A percentile compares a stretch with the other conserved stretches of the same genome.
Evolutionary conservation across 2,113 vertebrate genomes (phyloP).

Genomic region (Mastomys coucha): DNA sequence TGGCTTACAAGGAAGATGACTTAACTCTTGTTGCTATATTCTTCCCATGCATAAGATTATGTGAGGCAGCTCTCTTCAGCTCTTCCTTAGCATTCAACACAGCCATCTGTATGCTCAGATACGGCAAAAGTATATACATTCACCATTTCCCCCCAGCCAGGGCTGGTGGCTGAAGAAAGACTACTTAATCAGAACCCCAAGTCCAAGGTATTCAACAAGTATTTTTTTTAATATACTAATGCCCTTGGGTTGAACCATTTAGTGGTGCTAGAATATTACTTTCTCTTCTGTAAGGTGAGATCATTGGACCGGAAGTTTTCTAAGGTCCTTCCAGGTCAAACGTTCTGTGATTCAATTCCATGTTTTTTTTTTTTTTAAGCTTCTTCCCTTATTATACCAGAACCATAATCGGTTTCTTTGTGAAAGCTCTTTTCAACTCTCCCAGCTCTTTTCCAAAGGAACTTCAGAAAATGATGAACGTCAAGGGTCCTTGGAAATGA

Average conservation of each 20-base stretch:
- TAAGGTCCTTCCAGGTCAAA: constrained; percentile 60
- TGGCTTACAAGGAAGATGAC: neutral
- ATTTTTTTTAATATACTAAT: neutral
- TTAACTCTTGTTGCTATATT: neutral
- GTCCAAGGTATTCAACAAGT: neutral
- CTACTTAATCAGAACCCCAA: neutral
- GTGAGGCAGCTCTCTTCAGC: neutral
- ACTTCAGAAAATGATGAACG: constrained; percentile 18
- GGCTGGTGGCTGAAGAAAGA: neutral
- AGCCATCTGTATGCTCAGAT: neutral
- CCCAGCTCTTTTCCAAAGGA: constrained; percentile 61
- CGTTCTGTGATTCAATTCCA: constrained; percentile 45
- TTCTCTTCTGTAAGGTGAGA: constrained; percentile 36
- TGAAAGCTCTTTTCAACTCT: constrained; percentile 58
- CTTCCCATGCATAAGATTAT: neutral
- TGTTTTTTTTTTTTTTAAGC: neutral
- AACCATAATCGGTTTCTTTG: constrained; percentile 38
- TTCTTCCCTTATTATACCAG: constrained; percentile 53
- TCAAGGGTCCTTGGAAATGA: constrained; percentile 51
- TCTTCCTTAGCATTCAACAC: neutral
- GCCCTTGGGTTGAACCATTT: neutral
- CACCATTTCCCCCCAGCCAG: neutral
- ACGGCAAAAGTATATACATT: neutral
- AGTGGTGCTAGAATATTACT: neutral
- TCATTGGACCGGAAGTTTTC: constrained; percentile 49